These are phyloP conservation scores for Lysandra coridon DNA, from an alignment of 2,888 invertebrate genomes.

Conservation along the genomic window DNA sequence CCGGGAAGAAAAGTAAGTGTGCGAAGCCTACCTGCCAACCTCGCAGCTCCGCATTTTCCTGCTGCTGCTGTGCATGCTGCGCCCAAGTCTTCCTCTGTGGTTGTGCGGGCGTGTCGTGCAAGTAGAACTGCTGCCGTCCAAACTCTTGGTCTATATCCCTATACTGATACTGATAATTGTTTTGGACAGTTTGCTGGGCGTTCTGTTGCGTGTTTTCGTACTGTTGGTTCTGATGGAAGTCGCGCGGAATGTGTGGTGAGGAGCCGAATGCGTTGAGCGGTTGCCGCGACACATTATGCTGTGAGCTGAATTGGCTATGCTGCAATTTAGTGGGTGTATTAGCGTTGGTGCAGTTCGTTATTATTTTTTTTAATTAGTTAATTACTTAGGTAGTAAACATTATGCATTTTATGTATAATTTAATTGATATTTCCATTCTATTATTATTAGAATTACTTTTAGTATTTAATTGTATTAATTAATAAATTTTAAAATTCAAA, in stretches of 20 bases:
- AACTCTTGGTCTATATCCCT: constrained; percentile 57
- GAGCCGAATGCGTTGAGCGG: constrained; percentile 66
- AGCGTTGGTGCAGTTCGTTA: constrained; percentile 36
- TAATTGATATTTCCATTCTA: background rate
- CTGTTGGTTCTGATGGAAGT: constrained; percentile 37
- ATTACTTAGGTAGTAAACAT: background rate
- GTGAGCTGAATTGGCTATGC: constrained; percentile 79
- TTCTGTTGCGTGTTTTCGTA: constrained; percentile 47
- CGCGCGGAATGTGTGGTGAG: constrained; percentile 72
- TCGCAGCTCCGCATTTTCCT: constrained; percentile 80
- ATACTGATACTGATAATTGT: constrained; percentile 56
- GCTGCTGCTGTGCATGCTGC: constrained; percentile 78
- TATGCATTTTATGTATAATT: background rate
- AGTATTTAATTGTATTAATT: background rate
- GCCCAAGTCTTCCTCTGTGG: constrained; percentile 86
- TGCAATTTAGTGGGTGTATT: constrained; percentile 50
- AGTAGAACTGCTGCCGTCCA: constrained; percentile 86
- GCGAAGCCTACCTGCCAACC: constrained; percentile 67
- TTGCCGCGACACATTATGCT: constrained; percentile 72
- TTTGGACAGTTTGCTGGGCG: constrained; percentile 33
- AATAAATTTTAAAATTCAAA: background rate
- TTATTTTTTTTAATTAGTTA: background rate
- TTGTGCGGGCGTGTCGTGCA: constrained; percentile 83
- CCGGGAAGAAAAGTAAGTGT: background rate
- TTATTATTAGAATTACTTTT: no score